Percentiles rank a stretch among this genome's conserved stretches.
phyloP scores from a whole-genome alignment of 2,113 vertebrate species.

The Dromas ardeola region DNA sequence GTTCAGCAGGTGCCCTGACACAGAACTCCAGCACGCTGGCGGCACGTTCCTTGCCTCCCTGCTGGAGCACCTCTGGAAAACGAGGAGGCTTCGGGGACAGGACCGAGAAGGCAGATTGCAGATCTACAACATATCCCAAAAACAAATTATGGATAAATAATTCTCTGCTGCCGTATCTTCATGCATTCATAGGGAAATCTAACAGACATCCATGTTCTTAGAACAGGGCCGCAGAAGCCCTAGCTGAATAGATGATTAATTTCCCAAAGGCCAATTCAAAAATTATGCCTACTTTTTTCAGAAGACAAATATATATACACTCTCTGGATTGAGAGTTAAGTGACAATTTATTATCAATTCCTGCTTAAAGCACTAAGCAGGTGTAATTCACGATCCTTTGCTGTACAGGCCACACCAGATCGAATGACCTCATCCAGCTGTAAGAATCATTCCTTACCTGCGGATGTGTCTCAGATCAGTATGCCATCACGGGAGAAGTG shows the following conservation, averaged over 20 bases:
- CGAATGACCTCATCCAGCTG: not conserved
- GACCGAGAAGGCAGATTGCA: accelerated
- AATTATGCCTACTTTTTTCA: not conserved
- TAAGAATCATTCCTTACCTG: accelerated
- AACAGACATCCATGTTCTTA: accelerated
- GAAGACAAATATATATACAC: not conserved
- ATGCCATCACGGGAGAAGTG: accelerated
- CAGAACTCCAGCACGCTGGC: too few species aligned
- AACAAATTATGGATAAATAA: too few species aligned
- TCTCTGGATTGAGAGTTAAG: not conserved
- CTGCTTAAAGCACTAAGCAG: not conserved
- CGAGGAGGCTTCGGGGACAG: accelerated
- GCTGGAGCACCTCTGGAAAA: not conserved
- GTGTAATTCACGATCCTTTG: not conserved
- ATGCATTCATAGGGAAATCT: not conserved
- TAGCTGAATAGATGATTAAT: not conserved
- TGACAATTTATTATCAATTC: not conserved
- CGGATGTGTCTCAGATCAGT: not conserved
- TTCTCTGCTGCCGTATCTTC: too few species aligned
- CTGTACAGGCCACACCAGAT: not conserved
- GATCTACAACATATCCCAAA: accelerated
- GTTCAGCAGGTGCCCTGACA: accelerated
- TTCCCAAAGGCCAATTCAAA: not conserved
- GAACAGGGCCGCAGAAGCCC: not conserved
- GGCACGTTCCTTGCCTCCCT: too few species aligned